Conservation (phyloP, 2,113 vertebrate genomes). For the Ceyx cyanopectus region DNA sequence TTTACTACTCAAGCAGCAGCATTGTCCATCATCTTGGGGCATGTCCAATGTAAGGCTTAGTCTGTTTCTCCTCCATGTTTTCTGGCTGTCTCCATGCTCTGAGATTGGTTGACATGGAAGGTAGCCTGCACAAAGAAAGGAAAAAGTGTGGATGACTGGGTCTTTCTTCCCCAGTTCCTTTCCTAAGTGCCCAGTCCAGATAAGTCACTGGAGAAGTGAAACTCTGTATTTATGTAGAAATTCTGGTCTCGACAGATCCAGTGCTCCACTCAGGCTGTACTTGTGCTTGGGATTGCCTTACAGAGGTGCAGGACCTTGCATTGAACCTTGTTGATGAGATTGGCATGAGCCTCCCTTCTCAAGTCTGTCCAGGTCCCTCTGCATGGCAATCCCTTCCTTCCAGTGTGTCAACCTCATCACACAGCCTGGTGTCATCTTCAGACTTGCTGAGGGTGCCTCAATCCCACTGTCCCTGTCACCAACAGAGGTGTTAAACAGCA, state of each 20-base stretch:
- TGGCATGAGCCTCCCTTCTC: too few relatives aligned
- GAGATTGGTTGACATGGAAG: not conserved
- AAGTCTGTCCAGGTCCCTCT: too few relatives aligned
- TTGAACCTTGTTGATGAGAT: too few relatives aligned
- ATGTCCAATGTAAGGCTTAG: not conserved
- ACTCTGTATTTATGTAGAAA: not conserved
- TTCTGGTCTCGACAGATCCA: not conserved
- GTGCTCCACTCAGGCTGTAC: too few relatives aligned
- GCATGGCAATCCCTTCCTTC: too few relatives aligned
- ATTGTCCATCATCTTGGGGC: not conserved
- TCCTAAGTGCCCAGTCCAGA: not conserved
- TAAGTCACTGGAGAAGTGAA: not conserved
- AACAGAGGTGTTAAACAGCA: too few relatives aligned
- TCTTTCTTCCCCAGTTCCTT: not conserved
- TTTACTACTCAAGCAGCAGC: not conserved
- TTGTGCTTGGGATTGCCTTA: too few relatives aligned
- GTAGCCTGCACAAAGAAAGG: not conserved
- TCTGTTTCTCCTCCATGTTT: not conserved
- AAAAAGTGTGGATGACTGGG: not conserved
- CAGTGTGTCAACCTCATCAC: too few relatives aligned
- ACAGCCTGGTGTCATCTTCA: too few relatives aligned
- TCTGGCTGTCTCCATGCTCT: not conserved
- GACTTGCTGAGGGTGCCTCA: too few relatives aligned
- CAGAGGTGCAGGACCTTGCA: too few relatives aligned
- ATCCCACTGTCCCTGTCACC: too few relatives aligned